Percentiles rank a stretch among this genome's conserved stretches.
Conservation (phyloP, 2,113 vertebrate genomes). For the Sceloporus undulatus region DNA sequence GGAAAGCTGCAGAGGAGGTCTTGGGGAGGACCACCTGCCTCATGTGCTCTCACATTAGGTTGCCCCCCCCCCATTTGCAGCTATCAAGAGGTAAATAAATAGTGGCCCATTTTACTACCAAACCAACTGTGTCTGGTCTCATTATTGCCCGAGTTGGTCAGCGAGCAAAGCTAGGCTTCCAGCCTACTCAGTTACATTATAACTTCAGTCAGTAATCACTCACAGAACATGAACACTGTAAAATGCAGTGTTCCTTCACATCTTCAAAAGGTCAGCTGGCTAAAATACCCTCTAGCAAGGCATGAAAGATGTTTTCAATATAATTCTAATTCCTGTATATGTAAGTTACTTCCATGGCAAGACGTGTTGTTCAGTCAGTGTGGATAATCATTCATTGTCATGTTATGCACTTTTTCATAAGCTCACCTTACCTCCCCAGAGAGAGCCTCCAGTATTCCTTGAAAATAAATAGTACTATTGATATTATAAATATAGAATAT, state of each 20-base stretch:
- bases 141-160: too few relatives aligned
- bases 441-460: background rate
- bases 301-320: background rate
- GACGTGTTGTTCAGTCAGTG: background rate
- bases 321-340: background rate
- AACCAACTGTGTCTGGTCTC: too few relatives aligned
- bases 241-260: background rate
- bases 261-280: background rate
- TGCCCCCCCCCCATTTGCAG: too few relatives aligned
- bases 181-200: background rate
- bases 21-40: too few relatives aligned
- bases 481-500: background rate
- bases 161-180: background rate
- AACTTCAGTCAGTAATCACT: background rate
- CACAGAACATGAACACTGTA: background rate
- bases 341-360: background rate
- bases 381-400: background rate
- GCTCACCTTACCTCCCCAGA: conserved; percentile 11
- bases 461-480: background rate
- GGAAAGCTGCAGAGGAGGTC: too few relatives aligned
- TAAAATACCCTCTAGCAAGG: background rate
- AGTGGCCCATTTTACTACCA: too few relatives aligned
- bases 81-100: too few relatives aligned
- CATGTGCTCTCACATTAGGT: too few relatives aligned
- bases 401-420: background rate